Base-by-base conservation (phyloP, 2,888 invertebrate genomes). In the Protodeltote pygarga region DNA sequence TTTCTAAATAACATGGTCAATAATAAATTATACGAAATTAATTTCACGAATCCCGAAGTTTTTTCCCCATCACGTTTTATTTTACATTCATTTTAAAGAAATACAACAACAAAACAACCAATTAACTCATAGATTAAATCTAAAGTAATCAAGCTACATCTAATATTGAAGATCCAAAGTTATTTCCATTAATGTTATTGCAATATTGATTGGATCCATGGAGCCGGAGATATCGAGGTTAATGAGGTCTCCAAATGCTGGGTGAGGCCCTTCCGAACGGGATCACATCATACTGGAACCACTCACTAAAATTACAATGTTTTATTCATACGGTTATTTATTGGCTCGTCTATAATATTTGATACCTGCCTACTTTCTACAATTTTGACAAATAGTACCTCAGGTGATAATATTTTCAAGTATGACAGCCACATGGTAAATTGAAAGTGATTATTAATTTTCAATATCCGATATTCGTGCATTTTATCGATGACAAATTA, bases 221-320 rank as follows among this genome's bases (percentile, higher is more conserved):
- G 53, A 58, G 45, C 50, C 31, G 41, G 50, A 47, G 62, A 28
- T 52, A 73, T 77, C 45, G 60, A 69, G 76, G 75, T 71, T 73
- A 74, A 76, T 66, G 68, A 66, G 61, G 65, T 65, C 55, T 66
- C 61, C 52, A 39, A 67, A 67, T 63, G 51, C 17, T 67, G 50
- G 70, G 62, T 47, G 67, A 63, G 63, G 68, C 59, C 49, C 55
- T 55, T 58, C 47, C 37, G 53, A 59, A 50, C 38, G 53, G 68
- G 54, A 64, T 46, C 41, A 49, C 23, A 45, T 34, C 34, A 4
- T 38, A 37, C 53, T 51, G 45, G 54, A 60, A 39, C 21, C 19
- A 31, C 45, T 29, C 31, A 39, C 34, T 55, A 38, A 27, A 55
- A 46, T 11, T 47, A 49, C 39, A 41, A 45, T 19, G 27, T 29